phyloP scores from a whole-genome alignment of 64 coral and sea anemone genomes.

The Pocillopora verrucosa region DNA sequence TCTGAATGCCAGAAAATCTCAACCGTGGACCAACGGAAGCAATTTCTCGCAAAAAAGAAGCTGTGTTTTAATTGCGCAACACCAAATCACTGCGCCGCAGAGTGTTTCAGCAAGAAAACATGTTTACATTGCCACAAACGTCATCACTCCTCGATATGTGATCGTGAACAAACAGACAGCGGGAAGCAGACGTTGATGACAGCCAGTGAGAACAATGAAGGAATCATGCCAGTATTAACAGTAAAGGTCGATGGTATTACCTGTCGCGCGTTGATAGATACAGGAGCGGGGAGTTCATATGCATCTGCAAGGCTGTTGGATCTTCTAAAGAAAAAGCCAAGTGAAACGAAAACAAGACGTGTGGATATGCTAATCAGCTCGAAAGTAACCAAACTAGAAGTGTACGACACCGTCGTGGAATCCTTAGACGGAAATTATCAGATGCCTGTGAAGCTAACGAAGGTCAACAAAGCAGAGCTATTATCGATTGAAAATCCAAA shows the following conservation, averaged over 20 bases:
- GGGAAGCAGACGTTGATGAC: not conserved
- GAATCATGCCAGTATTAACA: conserved; percentile 49
- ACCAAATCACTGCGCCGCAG: conserved; percentile 1
- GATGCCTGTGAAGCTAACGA: conserved; percentile 50
- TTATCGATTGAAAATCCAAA: conserved; percentile 64
- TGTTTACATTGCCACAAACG: conserved; percentile 29
- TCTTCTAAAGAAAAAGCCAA: conserved; percentile 29
- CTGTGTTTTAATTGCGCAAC: conserved; percentile 58
- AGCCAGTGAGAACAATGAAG: not conserved
- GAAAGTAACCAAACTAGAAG: conserved; percentile 25
- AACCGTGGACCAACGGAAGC: conserved; percentile 22
- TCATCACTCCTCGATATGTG: conserved; percentile 57
- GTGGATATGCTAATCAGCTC: conserved; percentile 23
- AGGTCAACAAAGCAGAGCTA: conserved; percentile 47
- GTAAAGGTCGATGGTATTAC: conserved; percentile 12
- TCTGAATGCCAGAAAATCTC: conserved; percentile 21
- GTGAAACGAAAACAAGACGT: not conserved
- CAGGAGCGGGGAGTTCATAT: conserved; percentile 24
- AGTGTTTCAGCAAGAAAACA: conserved; percentile 12
- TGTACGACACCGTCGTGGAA: conserved; percentile 31
- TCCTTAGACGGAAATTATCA: conserved; percentile 32
- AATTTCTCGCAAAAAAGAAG: conserved; percentile 25
- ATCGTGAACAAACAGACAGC: not conserved
- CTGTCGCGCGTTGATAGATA: conserved; percentile 43
- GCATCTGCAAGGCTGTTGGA: conserved; percentile 27